phyloP scores from a whole-genome alignment of 1,140 invertebrate genomes.

The Popillia japonica region DNA sequence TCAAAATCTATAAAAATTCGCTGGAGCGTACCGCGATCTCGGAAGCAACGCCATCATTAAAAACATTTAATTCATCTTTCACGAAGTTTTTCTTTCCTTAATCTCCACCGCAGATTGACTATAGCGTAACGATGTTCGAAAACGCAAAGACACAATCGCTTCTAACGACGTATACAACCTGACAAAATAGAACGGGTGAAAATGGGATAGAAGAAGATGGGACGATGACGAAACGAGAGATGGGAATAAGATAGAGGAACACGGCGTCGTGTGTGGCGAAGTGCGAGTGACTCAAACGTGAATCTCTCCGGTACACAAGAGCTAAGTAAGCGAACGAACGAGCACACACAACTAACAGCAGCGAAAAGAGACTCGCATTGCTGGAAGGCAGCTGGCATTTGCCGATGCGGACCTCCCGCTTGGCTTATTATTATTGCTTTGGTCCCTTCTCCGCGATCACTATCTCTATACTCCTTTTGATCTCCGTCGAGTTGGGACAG shows the following conservation, averaged over 20 bases:
- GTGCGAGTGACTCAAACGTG: neutral
- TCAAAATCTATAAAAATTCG: neutral
- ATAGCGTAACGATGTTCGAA: too few species aligned
- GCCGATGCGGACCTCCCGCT: constrained; percentile 27
- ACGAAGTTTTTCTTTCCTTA: neutral
- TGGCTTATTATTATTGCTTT: constrained; percentile 16
- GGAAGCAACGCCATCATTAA: neutral
- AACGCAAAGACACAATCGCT: too few species aligned
- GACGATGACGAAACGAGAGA: neutral
- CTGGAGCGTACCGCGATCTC: neutral
- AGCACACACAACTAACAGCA: neutral
- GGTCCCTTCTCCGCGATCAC: neutral
- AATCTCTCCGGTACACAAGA: neutral
- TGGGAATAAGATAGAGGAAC: constrained; percentile 8
- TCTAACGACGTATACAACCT: too few species aligned
- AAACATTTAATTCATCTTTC: constrained; percentile 8
- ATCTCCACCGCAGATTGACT: neutral
- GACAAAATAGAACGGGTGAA: neutral
- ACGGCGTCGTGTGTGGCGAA: constrained; percentile 11
- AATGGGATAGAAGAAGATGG: neutral
- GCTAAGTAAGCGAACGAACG: neutral
- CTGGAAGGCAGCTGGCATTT: constrained; percentile 10
- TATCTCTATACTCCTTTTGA: neutral
- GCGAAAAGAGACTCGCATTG: constrained; percentile 11
- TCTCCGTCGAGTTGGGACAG: neutral